Percentiles rank a stretch among this genome's conserved stretches.
Evolutionary conservation across 2,888 invertebrate genomes (phyloP).

Genomic region (Epiblema foenella): DNA sequence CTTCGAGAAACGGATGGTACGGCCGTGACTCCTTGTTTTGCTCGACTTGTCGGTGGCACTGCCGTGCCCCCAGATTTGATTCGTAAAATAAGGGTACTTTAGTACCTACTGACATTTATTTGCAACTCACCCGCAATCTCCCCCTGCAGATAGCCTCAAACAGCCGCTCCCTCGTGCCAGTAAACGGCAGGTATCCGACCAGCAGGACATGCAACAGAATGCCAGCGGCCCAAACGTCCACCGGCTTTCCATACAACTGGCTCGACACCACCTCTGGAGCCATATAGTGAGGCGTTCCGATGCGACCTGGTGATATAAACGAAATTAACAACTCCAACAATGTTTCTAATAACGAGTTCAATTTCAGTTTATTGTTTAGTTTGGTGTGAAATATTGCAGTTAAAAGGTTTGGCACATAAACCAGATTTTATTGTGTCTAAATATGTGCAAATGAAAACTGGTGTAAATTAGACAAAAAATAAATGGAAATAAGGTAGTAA

Average conservation of each 20-base stretch:
- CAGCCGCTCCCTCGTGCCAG: constrained; percentile 96
- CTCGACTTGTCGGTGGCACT: too few relatives aligned
- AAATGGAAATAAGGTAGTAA: not conserved
- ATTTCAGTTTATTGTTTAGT: not conserved
- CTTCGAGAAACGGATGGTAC: too few relatives aligned
- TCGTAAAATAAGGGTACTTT: too few relatives aligned
- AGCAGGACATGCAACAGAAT: constrained; percentile 96
- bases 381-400: not conserved
- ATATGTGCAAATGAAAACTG: not conserved
- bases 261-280: constrained; percentile 98
- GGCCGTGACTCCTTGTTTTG: too few relatives aligned
- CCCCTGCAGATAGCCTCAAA: constrained; percentile 96
- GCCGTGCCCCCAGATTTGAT: too few relatives aligned
- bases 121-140: constrained; percentile 88
- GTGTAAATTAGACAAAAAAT: not conserved
- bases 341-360: not conserved
- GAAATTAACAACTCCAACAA: not conserved
- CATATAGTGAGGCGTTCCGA: constrained; percentile 99
- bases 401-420: not conserved
- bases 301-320: constrained; percentile 87
- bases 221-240: constrained; percentile 99
- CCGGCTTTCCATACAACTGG: constrained; percentile 95
- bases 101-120: not conserved
- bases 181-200: constrained; percentile 97
- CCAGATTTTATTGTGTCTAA: not conserved